Conservation (phyloP, 2,888 invertebrate genomes). For the Heteromyza rotundicornis region DNA sequence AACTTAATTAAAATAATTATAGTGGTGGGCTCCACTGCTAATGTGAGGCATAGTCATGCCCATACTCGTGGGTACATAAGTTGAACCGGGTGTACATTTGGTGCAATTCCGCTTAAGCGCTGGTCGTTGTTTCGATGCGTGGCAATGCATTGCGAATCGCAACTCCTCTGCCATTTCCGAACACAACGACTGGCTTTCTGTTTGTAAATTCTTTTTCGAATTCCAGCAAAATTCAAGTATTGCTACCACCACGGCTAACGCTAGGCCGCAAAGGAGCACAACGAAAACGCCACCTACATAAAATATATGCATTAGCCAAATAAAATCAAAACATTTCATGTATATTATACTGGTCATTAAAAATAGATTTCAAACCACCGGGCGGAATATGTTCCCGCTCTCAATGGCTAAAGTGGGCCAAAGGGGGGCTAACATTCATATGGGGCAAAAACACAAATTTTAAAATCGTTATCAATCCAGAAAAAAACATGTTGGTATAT, state of each 20-base stretch:
- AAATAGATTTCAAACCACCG: too few relatives aligned
- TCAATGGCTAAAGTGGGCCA: too few relatives aligned
- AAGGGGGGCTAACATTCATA: too few relatives aligned
- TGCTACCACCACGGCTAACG: constrained; percentile 88
- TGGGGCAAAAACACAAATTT: too few relatives aligned
- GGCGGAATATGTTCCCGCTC: too few relatives aligned
- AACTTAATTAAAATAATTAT: constrained; percentile 60
- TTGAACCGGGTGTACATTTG: constrained; percentile 74
- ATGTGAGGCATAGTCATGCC: constrained; percentile 48
- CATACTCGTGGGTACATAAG: constrained; percentile 69
- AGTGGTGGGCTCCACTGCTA: constrained; percentile 53
- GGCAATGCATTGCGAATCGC: constrained; percentile 87
- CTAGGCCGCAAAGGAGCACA: constrained; percentile 89
- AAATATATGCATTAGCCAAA: background rate
- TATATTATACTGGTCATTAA: too few relatives aligned
- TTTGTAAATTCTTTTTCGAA: constrained; percentile 84
- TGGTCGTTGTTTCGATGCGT: constrained; percentile 81
- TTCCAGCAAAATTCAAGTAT: constrained; percentile 96
- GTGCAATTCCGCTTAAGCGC: constrained; percentile 79
- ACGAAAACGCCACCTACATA: constrained; percentile 89
- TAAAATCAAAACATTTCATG: too few relatives aligned
- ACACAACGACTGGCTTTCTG: constrained; percentile 85
- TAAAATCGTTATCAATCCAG: too few relatives aligned
- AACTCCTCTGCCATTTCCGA: constrained; percentile 94
- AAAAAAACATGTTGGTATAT: too few relatives aligned